Percentiles rank a stretch among this genome's conserved stretches.
Evolutionary conservation across 1,140 invertebrate genomes (phyloP).

Genomic region (Copidosoma floridanum): DNA sequence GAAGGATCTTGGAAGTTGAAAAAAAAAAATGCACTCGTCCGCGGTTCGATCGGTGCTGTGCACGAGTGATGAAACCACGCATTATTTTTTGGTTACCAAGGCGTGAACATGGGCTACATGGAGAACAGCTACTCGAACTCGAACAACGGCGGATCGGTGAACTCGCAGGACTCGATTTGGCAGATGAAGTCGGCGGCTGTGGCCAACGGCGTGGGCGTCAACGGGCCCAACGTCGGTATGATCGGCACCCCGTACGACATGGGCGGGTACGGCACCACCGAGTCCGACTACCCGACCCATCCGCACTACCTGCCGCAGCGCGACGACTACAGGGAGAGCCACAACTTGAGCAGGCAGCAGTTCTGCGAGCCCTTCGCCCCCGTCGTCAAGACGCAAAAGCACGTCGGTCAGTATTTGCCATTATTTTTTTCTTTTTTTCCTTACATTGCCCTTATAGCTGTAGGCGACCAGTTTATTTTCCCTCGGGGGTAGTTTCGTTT

Average conservation of each 20-base stretch:
- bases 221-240: slow-evolving; percentile 63
- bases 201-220: slow-evolving; percentile 53
- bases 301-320: slow-evolving; percentile 70
- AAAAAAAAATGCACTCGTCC: too few species aligned
- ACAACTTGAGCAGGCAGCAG: slow-evolving; percentile 79
- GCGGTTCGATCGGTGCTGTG: too few species aligned
- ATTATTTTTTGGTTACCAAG: too few species aligned
- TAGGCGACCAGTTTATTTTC: neutral
- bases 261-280: slow-evolving; percentile 77
- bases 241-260: slow-evolving; percentile 74
- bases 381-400: slow-evolving; percentile 84
- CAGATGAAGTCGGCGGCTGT: slow-evolving; percentile 84
- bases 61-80: too few species aligned
- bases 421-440: slow-evolving; percentile 5
- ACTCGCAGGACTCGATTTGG: slow-evolving; percentile 93
- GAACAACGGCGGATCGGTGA: slow-evolving; percentile 88
- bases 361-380: slow-evolving; percentile 84
- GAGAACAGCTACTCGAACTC: slow-evolving; percentile 90
- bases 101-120: slow-evolving; percentile 84
- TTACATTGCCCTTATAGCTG: too few species aligned
- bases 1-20: too few species aligned
- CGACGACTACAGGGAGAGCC: slow-evolving; percentile 72
- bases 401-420: slow-evolving; percentile 66
- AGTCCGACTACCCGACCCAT: slow-evolving; percentile 80
- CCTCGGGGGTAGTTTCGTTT: too few species aligned